These are phyloP conservation scores for Dasypus novemcinctus DNA, from an alignment of 2,113 vertebrate species.

Conservation along the genomic window DNA sequence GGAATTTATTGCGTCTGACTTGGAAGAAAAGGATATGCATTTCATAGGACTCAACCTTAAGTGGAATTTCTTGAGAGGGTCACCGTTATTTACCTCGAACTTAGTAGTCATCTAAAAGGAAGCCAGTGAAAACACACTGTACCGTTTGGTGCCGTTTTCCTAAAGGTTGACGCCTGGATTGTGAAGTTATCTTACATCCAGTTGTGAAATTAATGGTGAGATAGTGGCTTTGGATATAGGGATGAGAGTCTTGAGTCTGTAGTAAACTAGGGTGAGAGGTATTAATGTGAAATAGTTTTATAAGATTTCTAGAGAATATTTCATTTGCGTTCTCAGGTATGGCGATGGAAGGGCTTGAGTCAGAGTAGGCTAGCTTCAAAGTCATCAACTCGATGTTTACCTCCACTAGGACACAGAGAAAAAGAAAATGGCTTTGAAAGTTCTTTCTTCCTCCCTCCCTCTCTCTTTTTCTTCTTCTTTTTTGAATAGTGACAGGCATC, in stretches of 20 bases:
- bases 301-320: background rate
- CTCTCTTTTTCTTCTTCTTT: background rate
- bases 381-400: background rate
- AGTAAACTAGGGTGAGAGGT: background rate
- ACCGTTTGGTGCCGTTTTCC: background rate
- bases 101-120: background rate
- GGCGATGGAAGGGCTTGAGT: background rate
- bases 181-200: background rate
- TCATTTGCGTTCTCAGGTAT: background rate
- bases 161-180: background rate
- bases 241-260: background rate
- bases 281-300: background rate
- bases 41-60: slow-evolving; percentile 23
- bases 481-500: slow-evolving; percentile 61
- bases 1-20: background rate
- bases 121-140: background rate
- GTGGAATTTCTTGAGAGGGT: background rate
- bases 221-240: background rate
- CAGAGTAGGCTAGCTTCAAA: background rate
- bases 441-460: no score
- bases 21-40: background rate
- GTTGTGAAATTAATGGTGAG: background rate
- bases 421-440: slow-evolving; percentile 41
- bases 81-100: background rate
- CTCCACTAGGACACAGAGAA: background rate